phyloP scores from a whole-genome alignment of 2,888 invertebrate genomes.

The Chymomyza amoena region DNA sequence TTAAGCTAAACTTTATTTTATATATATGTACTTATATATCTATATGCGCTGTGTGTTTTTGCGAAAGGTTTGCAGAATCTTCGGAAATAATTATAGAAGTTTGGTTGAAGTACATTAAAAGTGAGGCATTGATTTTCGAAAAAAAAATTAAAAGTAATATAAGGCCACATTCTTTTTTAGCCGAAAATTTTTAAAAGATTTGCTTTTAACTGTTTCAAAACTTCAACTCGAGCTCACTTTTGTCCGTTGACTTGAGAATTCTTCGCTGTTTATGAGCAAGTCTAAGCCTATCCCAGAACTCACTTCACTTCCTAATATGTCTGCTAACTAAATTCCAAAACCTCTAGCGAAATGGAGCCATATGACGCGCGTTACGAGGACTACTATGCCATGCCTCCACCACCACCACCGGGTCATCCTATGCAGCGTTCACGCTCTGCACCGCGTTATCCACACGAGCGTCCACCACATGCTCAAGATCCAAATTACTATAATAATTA shows the following conservation, averaged over 20 bases:
- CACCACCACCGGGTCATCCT: slow-evolving; percentile 56
- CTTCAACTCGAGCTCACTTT: too few relatives aligned
- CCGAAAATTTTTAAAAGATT: too few relatives aligned
- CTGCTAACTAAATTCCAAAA: slow-evolving; percentile 38
- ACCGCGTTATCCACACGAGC: slow-evolving; percentile 62
- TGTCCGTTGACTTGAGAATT: neutral
- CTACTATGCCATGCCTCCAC: slow-evolving; percentile 74
- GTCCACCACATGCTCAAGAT: slow-evolving; percentile 61
- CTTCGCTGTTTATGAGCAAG: neutral
- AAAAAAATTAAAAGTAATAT: too few relatives aligned
- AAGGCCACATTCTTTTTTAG: too few relatives aligned
- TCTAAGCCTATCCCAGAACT: neutral
- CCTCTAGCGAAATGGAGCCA: slow-evolving; percentile 78
- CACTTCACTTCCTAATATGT: neutral
- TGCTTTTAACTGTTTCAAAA: neutral
- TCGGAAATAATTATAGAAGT: neutral
- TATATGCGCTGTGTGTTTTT: slow-evolving; percentile 64
- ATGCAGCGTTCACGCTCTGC: slow-evolving; percentile 68
- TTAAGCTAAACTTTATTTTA: neutral
- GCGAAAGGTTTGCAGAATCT: slow-evolving; percentile 54
- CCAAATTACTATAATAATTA: slow-evolving; percentile 67
- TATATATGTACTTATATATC: slow-evolving; percentile 15
- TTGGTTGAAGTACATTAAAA: neutral
- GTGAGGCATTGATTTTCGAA: neutral
- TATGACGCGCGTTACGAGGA: slow-evolving; percentile 75